phyloP scores from a whole-genome alignment of 1,140 invertebrate species.

The Calliphora vicina region DNA sequence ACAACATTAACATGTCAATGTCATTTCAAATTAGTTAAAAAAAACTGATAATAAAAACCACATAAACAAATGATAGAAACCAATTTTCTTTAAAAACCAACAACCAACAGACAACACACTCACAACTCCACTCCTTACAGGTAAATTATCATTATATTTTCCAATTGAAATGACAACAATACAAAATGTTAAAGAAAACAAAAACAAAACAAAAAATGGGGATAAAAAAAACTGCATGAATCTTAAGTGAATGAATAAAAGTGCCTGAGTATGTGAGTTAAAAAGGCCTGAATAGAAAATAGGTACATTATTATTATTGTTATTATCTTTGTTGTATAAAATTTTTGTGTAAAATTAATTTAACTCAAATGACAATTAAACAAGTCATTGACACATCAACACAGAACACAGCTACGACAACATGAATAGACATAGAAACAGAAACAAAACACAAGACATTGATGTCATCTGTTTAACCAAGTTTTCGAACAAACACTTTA shows the following conservation, averaged over 20 bases:
- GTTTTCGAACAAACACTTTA: not conserved
- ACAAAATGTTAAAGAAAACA: not conserved
- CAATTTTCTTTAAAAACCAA: not conserved
- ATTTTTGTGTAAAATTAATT: not conserved
- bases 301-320: not conserved
- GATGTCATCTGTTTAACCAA: not conserved
- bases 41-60: slow-evolving; percentile 8
- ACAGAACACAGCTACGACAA: not conserved
- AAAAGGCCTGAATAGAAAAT: too few species aligned
- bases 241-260: not conserved
- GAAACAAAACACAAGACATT: not conserved
- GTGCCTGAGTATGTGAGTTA: too few species aligned
- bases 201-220: not conserved
- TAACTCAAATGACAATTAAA: slow-evolving; percentile 27
- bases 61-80: slow-evolving; percentile 31
- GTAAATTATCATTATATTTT: slow-evolving; percentile 13
- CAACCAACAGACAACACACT: not conserved
- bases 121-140: not conserved
- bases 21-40: slow-evolving; percentile 23
- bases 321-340: not conserved
- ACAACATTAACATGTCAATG: slow-evolving; percentile 24
- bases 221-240: not conserved
- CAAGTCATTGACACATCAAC: slow-evolving; percentile 19
- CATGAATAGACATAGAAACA: not conserved
- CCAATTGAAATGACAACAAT: not conserved